phyloP scores from a whole-genome alignment of 2,113 vertebrate genomes.

The Daboia siamensis region DNA sequence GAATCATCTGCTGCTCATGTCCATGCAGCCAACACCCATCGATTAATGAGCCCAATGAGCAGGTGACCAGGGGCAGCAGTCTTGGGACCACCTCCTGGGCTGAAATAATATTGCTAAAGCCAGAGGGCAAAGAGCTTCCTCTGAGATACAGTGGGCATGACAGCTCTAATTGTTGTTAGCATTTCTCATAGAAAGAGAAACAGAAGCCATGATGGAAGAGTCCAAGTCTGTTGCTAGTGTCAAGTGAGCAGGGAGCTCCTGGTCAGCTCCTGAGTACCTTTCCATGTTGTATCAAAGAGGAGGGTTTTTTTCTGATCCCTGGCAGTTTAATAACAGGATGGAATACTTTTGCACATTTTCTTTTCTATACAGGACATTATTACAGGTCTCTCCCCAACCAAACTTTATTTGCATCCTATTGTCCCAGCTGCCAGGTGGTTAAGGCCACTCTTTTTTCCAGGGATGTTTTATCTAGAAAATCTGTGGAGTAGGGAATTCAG shows the following conservation, averaged over 20 bases:
- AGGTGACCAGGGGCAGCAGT: slow-evolving; percentile 15
- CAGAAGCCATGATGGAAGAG: not conserved
- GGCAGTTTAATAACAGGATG: not conserved
- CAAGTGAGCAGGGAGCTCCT: not conserved
- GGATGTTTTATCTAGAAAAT: not conserved
- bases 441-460: not conserved
- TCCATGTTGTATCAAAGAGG: not conserved
- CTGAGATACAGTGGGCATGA: not conserved
- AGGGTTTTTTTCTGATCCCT: not conserved
- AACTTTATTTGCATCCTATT: not conserved
- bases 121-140: slow-evolving; percentile 17
- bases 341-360: not conserved
- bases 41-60: slow-evolving; percentile 15
- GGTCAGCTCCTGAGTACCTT: not conserved
- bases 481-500: not conserved
- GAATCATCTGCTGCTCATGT: not conserved
- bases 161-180: slow-evolving; percentile 6
- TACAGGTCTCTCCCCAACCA: not conserved
- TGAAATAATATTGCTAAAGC: slow-evolving; percentile 25
- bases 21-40: not conserved
- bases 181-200: not conserved
- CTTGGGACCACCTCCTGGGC: slow-evolving; percentile 5
- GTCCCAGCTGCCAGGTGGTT: not conserved
- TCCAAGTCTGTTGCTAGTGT: not conserved
- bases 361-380: too few species aligned